Base-by-base conservation (phyloP, 2,888 invertebrate species). In the Cheilosia pagana region DNA sequence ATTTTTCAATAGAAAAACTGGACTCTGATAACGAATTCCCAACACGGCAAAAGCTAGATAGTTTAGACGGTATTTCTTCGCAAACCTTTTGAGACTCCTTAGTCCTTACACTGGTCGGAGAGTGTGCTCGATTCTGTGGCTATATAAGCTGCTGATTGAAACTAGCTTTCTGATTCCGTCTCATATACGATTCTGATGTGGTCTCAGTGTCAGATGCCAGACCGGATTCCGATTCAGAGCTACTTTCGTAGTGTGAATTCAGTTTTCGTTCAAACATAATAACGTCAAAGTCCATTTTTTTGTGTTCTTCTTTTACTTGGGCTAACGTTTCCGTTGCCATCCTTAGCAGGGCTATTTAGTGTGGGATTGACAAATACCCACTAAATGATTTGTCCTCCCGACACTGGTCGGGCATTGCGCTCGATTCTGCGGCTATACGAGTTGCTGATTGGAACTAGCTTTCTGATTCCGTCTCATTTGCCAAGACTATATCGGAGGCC, bases 241-340 rank as follows among this genome's bases (percentile, higher is more conserved):
- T 45, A 6, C 52, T 19, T 1, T 45, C 50, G 1, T 19, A 1
- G 4, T 21, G 28, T 35, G 31, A 3, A 0, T 55, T 55, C 1
- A 23, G 8, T 65, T 75, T 75, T 3, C 50, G 25, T n/a, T 75
- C 65, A 28, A 57, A 65, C 3, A 75, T 25, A 8, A 65, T 41
- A 0, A 75, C 39, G 28, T 65, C 28, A 2, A 48, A 21, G 2
- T 65, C 16, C 41, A 50, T 25, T 4, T 65, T 0, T 39, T 65
- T 57, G 3, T 57, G 41, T 19, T 65, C 35, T 7, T 65, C 65
- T 28, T 35, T 21, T 12, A 75, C 16, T 50, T 75, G 19, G 2
- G 39, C 45, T 28, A 57, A 75, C n/a, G 65, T 57, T n/a, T 57
- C 50, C 28, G 19, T 19, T 0, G 65, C 75, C 3, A 19, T 19